phyloP scores from a whole-genome alignment of 2,888 invertebrate species.

The Antheraea yamamai region DNA sequence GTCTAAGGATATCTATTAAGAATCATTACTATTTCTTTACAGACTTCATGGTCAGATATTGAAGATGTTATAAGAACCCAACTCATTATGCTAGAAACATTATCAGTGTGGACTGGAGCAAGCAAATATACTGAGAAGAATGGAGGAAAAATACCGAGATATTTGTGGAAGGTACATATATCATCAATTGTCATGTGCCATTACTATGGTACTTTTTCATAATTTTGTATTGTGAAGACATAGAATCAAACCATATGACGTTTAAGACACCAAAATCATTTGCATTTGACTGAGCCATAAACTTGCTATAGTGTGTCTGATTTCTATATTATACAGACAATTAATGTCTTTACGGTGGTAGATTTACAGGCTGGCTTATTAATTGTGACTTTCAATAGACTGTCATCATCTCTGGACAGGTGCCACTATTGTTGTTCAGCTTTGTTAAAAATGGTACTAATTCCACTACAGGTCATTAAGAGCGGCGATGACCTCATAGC shows the following conservation, averaged over 20 bases:
- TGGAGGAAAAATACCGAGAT: slow-evolving; percentile 12
- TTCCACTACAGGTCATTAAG: slow-evolving; percentile 5
- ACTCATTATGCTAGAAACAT: not conserved
- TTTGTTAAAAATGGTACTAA: not conserved
- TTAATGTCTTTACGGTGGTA: not conserved
- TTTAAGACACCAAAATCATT: not conserved
- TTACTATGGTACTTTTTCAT: not conserved
- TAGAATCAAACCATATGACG: not conserved
- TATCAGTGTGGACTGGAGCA: slow-evolving; percentile 18
- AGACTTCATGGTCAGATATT: slow-evolving; percentile 12
- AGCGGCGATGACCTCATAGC: slow-evolving; percentile 24
- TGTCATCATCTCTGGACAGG: not conserved
- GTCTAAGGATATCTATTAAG: not conserved
- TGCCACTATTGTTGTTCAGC: not conserved
- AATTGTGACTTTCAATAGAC: not conserved
- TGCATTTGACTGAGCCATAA: not conserved
- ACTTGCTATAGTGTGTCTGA: not conserved
- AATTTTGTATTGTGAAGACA: not conserved
- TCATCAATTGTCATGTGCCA: not conserved
- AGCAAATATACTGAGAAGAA: not conserved
- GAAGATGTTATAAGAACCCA: not conserved
- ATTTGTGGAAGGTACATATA: slow-evolving; percentile 23
- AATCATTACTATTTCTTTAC: not conserved
- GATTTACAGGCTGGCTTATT: not conserved
- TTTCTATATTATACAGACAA: not conserved